Percentiles rank a stretch among this genome's conserved stretches.
Evolutionary conservation across 2,113 vertebrate species (phyloP).

Genomic region (Prinia subflava): DNA sequence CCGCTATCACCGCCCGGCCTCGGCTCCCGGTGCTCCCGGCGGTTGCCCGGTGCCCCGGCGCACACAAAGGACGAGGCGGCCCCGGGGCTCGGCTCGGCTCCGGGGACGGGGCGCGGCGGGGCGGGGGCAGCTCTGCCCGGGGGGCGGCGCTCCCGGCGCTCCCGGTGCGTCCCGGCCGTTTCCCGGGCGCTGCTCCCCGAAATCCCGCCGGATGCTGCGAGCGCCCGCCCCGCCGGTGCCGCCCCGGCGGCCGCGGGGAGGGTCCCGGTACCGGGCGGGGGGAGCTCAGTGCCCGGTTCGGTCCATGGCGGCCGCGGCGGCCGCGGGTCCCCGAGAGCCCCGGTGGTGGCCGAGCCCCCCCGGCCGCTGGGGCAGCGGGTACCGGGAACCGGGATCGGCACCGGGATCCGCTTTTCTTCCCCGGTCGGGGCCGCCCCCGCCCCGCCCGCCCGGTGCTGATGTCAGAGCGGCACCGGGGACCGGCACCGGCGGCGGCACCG

Average conservation of each 20-base stretch:
- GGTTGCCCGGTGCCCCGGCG: background rate
- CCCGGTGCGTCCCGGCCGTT: background rate
- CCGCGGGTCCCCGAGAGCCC: background rate
- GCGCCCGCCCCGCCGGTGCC: background rate
- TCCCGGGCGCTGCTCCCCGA: background rate
- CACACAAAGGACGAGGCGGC: constrained; percentile 35
- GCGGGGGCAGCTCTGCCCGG: background rate
- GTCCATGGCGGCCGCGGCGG: background rate
- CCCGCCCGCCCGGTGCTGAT: background rate
- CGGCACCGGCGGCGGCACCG: background rate
- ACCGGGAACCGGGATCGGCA: background rate
- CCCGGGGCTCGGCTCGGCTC: constrained; percentile 15
- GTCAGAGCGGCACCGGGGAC: background rate
- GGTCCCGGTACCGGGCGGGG: background rate
- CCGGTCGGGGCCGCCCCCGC: background rate
- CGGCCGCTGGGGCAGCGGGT: background rate
- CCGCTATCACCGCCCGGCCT: background rate
- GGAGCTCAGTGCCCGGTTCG: background rate
- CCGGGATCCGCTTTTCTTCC: background rate
- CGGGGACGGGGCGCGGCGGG: constrained; percentile 9
- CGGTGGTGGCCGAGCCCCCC: background rate
- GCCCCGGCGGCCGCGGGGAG: background rate
- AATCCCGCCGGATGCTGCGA: background rate
- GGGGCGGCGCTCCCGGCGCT: background rate
- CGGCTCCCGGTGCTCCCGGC: background rate